Base-by-base conservation (phyloP, 2,888 invertebrate species). In the Dicyrtomina minuta region DNA sequence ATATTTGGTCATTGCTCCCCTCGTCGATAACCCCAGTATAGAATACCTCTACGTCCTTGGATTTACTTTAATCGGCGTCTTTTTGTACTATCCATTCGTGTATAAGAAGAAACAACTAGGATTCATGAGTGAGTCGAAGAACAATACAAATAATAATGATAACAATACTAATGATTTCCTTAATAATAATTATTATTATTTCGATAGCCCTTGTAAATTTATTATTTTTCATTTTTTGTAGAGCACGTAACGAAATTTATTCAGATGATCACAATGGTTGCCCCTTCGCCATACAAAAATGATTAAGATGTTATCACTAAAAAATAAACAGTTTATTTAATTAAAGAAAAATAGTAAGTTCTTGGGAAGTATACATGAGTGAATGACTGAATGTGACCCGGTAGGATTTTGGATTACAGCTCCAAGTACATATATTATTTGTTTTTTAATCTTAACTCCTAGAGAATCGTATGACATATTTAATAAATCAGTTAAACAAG, bases 261-360 rank as follows among this genome's bases (percentile, higher is more conserved):
- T 55, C 72, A 72, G 60, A 15, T 22, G 1, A 2, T 61, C 0
- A 70, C 68, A 8, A 44, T 68, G 13, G 67, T 64, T 1, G 72
- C 70, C 0, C 72, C 72, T 12, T 72, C 72, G 5, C 70, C 72
- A 3, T 72, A 70, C 58, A 70, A 70, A 53, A 55, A 53, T 39
- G 72, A 72, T 49, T 70, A 53, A 70, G 13, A 15, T 60, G 2
- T 51, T 51, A 51, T 33, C 4, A 33, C 33, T 33, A 5, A 33
- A 33, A n/a, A n/a, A n/a, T n/a, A n/a, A n/a, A n/a, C n/a, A n/a
- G n/a, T n/a, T n/a, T n/a, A n/a, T n/a, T n/a, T n/a, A n/a, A n/a
- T n/a, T n/a, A n/a, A n/a, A n/a, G n/a, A n/a, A n/a, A n/a, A n/a
- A n/a, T n/a, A n/a, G n/a, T n/a, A n/a, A n/a, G n/a, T n/a, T n/a